Percentiles rank a stretch among this genome's conserved stretches.
phyloP scores from a whole-genome alignment of 2,113 vertebrate species.

The Paramormyrops kingsleyae region DNA sequence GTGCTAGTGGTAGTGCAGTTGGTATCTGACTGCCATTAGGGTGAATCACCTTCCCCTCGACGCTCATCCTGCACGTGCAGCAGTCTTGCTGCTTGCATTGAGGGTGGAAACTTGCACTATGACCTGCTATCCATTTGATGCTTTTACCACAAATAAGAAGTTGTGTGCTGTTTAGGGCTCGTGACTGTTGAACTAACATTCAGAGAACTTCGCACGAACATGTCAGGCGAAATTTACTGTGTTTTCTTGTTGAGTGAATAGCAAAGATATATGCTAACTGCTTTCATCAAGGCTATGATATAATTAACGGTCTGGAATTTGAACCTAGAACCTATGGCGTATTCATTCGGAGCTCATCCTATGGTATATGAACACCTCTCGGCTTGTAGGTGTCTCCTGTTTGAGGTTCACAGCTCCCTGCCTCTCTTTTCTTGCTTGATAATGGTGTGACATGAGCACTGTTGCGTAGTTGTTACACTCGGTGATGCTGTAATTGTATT shows the following conservation, averaged over 20 bases:
- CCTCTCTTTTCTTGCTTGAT: background rate
- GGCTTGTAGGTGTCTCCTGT: background rate
- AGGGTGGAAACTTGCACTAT: background rate
- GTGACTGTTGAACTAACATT: background rate
- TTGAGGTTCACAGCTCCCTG: background rate
- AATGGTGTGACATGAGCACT: background rate
- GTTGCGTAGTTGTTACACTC: background rate
- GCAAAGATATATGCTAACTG: background rate
- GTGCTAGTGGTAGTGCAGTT: background rate
- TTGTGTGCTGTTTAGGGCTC: background rate
- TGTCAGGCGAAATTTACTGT: background rate
- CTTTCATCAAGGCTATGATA: background rate
- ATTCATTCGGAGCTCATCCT: background rate
- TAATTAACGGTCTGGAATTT: background rate
- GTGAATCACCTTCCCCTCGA: background rate
- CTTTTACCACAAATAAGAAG: background rate
- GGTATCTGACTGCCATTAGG: background rate
- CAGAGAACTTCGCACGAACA: background rate
- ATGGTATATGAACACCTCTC: background rate
- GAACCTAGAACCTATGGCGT: background rate
- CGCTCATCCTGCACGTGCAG: background rate
- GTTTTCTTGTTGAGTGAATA: background rate
- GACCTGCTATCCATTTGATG: background rate
- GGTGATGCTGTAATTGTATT: background rate
- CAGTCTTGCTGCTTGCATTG: background rate